Conservation (phyloP, 2,797 vertebrate species). For the Myioborus melanocephalus region DNA sequence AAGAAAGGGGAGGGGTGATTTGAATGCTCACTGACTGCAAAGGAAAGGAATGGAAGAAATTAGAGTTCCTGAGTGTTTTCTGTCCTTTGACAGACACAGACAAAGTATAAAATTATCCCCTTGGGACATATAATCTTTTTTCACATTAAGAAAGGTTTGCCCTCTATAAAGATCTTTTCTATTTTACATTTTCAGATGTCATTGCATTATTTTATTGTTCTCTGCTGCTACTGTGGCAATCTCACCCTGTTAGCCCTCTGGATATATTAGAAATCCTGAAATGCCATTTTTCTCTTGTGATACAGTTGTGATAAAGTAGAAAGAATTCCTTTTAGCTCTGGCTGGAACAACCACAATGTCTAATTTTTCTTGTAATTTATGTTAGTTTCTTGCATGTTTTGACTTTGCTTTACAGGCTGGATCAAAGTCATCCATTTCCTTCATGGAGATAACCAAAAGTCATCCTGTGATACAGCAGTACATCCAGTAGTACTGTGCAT, state of each 20-base stretch:
- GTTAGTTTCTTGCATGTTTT: not conserved
- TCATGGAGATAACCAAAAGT: not conserved
- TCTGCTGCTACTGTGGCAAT: not conserved
- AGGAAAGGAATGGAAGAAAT: not conserved
- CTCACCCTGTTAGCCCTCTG: not conserved
- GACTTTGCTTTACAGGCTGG: not conserved
- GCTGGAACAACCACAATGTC: not conserved
- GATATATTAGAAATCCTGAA: not conserved
- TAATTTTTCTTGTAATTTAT: not conserved
- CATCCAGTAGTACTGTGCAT: not conserved
- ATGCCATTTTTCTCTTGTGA: not conserved
- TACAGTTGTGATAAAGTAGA: not conserved
- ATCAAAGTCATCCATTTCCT: not conserved
- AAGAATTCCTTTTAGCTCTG: not conserved
- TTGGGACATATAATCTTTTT: not conserved
- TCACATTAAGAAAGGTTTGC: not conserved
- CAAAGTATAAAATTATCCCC: not conserved
- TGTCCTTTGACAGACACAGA: not conserved
- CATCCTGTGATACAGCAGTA: not conserved
- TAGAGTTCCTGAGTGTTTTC: not conserved
- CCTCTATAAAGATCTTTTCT: not conserved
- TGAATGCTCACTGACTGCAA: not conserved
- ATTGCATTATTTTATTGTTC: conserved; percentile 28
- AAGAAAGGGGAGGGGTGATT: not conserved
- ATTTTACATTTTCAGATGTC: conserved; percentile 1